These are phyloP conservation scores for Rousettus leschenaultii DNA, from an alignment of 2,113 vertebrate genomes.

Conservation along the genomic window DNA sequence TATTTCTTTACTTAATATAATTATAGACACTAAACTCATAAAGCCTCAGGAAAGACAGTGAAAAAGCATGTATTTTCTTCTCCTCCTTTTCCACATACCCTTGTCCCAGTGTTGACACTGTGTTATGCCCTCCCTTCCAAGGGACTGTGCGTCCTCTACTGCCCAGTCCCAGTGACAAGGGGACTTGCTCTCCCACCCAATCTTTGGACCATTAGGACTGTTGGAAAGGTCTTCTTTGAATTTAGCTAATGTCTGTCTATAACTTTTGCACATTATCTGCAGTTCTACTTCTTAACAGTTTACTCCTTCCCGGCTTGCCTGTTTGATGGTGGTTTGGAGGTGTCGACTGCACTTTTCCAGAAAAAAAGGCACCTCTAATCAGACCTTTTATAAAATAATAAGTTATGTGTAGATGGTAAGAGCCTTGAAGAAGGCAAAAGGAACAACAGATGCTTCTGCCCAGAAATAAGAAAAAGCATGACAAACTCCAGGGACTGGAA, in stretches of 20 bases:
- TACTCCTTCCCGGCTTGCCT: neutral
- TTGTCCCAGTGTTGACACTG: neutral
- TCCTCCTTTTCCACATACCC: neutral
- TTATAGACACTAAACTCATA: neutral
- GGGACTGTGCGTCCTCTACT: neutral
- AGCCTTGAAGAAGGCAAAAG: neutral
- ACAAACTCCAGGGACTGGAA: neutral
- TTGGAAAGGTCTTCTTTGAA: neutral
- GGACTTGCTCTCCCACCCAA: neutral
- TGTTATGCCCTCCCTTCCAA: neutral
- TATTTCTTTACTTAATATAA: neutral
- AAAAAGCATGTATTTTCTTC: neutral
- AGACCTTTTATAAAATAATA: neutral
- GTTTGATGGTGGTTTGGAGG: neutral
- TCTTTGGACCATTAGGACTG: neutral
- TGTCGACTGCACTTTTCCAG: neutral
- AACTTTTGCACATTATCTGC: neutral
- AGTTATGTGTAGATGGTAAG: neutral
- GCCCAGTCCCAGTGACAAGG: rapidly evolving
- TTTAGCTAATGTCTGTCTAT: neutral
- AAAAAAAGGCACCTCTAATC: neutral
- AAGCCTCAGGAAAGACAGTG: neutral
- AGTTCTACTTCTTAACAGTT: too few relatives aligned
- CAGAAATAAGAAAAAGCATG: neutral
- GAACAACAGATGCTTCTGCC: neutral